phyloP scores from a whole-genome alignment of 2,888 invertebrate species.

The Lasioglossum lativentre region DNA sequence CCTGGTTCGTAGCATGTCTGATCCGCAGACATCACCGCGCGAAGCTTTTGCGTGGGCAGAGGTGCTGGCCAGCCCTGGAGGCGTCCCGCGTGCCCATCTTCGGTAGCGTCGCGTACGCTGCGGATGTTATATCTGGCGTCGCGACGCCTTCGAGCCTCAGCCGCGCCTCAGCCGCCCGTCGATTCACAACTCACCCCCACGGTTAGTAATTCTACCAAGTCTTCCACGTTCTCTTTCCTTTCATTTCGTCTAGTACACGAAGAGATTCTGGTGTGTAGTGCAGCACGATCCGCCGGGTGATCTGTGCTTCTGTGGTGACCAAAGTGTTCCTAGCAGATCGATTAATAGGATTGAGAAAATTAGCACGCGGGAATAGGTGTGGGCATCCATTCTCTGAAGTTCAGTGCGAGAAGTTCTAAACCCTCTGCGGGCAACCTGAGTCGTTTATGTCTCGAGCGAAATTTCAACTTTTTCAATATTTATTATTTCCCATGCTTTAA shows the following conservation, averaged over 20 bases:
- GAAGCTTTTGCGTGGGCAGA: conserved; percentile 79
- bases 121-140: conserved; percentile 83
- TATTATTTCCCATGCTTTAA: neutral
- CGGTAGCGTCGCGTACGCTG: conserved; percentile 80
- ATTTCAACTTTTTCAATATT: neutral
- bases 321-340: conserved; percentile 40
- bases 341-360: conserved; percentile 20
- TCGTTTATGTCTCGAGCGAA: neutral
- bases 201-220: conserved; percentile 76
- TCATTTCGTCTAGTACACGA: neutral
- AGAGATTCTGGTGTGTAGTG: conserved; percentile 31
- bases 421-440: neutral
- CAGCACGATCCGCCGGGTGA: conserved; percentile 2
- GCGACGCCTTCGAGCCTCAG: conserved; percentile 80
- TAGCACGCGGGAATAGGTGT: conserved; percentile 26
- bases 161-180: conserved; percentile 80
- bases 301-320: conserved; percentile 46
- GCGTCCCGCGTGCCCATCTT: conserved; percentile 83
- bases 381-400: neutral
- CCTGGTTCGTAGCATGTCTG: conserved; percentile 58
- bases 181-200: conserved; percentile 80
- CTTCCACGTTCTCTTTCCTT: neutral
- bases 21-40: conserved; percentile 56
- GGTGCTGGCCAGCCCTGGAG: conserved; percentile 82
- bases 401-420: conserved; percentile 11